phyloP scores from a whole-genome alignment of 1,140 invertebrate species.

The Archegozetes longisetosus region DNA sequence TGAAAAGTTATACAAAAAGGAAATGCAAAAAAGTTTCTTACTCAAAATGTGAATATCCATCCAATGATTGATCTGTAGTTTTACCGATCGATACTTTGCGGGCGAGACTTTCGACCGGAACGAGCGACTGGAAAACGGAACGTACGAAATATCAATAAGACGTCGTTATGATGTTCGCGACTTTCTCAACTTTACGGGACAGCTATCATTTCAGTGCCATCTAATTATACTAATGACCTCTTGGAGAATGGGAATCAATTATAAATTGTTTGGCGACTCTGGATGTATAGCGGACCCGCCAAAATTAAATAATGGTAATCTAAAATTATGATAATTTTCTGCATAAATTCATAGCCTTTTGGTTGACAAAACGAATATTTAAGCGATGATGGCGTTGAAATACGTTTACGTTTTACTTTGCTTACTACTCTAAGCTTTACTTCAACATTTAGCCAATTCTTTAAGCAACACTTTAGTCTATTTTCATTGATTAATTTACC shows the following conservation, averaged over 20 bases:
- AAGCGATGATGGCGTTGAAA: too few species aligned
- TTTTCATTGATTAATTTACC: too few species aligned
- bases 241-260: slow-evolving; percentile 21
- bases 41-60: too few species aligned
- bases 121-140: slow-evolving; percentile 18
- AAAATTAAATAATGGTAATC: slow-evolving; percentile 17
- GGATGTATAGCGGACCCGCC: slow-evolving; percentile 18
- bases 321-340: slow-evolving; percentile 15
- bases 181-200: slow-evolving; percentile 20
- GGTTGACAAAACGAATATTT: too few species aligned
- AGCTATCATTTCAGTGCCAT: slow-evolving; percentile 22
- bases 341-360: too few species aligned
- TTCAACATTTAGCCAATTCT: too few species aligned
- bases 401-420: too few species aligned
- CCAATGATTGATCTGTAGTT: too few species aligned
- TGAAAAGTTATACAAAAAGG: too few species aligned
- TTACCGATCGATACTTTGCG: slow-evolving; percentile 15
- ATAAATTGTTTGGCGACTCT: slow-evolving; percentile 21
- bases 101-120: slow-evolving; percentile 21
- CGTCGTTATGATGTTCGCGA: slow-evolving; percentile 19
- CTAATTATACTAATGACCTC: slow-evolving; percentile 22
- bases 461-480: too few species aligned
- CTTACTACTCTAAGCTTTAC: too few species aligned
- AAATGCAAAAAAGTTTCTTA: too few species aligned
- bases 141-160: slow-evolving; percentile 22